phyloP scores from a whole-genome alignment of 2,113 vertebrate genomes.

The Nipponia nippon region DNA sequence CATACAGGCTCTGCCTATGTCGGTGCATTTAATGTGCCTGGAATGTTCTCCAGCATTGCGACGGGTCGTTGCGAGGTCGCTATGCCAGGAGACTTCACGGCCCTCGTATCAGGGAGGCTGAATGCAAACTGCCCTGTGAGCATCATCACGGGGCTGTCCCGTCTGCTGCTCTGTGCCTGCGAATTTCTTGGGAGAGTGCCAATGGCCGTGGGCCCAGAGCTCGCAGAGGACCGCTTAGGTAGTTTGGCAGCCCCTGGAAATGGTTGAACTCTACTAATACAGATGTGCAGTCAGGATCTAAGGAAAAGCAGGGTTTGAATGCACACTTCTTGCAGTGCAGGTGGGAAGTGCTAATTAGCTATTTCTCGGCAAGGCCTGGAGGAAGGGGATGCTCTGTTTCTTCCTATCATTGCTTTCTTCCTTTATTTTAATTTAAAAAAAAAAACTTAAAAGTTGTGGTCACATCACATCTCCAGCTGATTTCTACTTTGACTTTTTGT shows the following conservation, averaged over 20 bases:
- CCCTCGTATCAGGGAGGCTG: not conserved
- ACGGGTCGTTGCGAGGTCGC: fast-evolving
- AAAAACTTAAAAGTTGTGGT: not conserved
- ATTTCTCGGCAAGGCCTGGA: fast-evolving
- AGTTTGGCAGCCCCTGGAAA: not conserved
- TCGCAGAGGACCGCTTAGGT: not conserved
- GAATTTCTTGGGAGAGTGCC: not conserved
- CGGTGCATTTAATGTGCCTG: not conserved
- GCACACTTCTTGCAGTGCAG: too few relatives aligned
- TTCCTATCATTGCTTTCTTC: not conserved
- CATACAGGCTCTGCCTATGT: not conserved
- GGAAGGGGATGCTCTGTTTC: not conserved
- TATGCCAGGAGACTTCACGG: too few relatives aligned
- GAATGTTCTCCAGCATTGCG: not conserved
- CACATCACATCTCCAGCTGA: not conserved
- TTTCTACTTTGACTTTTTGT: not conserved
- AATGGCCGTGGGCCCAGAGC: fast-evolving
- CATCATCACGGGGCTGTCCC: not conserved
- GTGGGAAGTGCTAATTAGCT: not conserved
- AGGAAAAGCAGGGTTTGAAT: not conserved
- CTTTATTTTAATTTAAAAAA: not conserved
- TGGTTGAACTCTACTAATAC: not conserved
- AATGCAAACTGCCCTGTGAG: not conserved
- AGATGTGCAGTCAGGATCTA: not conserved
- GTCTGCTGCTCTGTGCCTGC: not conserved